phyloP scores from a whole-genome alignment of 2,888 invertebrate species.

The Molanna angustata region DNA sequence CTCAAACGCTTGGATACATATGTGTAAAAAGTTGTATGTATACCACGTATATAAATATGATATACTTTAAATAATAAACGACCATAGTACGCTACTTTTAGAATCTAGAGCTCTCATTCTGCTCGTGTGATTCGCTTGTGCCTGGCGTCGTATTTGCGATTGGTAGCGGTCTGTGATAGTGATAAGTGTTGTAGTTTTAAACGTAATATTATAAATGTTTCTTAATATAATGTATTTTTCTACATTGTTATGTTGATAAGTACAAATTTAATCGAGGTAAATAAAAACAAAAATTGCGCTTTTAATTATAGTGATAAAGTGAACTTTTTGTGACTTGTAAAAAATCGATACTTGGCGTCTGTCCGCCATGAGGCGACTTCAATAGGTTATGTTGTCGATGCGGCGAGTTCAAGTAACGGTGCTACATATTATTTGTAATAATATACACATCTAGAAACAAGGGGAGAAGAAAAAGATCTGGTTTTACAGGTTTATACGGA shows the following conservation, averaged over 20 bases:
- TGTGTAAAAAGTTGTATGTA: no score
- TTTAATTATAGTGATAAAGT: constrained; percentile 13
- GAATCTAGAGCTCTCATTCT: neutral
- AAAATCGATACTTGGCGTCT: constrained; percentile 26
- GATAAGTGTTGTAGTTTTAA: constrained; percentile 26
- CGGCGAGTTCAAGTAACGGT: constrained; percentile 56
- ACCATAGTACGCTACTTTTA: neutral
- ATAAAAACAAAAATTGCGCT: neutral
- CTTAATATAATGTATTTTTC: constrained; percentile 26
- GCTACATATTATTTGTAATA: constrained; percentile 13
- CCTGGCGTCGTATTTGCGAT: constrained; percentile 20
- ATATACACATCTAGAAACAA: constrained; percentile 14
- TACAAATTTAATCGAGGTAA: constrained; percentile 25
- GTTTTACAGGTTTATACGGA: constrained; percentile 21
- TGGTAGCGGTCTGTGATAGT: constrained; percentile 27
- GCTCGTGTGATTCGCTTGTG: constrained; percentile 13
- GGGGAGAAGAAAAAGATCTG: constrained; percentile 19
- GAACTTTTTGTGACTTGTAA: constrained; percentile 3
- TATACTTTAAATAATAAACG: no score
- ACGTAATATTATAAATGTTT: constrained; percentile 22
- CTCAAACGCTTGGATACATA: no score
- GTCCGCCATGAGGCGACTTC: neutral
- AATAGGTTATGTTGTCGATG: constrained; percentile 38
- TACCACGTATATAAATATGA: no score
- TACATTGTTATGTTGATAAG: constrained; percentile 28